phyloP scores from a whole-genome alignment of 2,797 vertebrate genomes.

The Poeciliopsis gracilis region DNA sequence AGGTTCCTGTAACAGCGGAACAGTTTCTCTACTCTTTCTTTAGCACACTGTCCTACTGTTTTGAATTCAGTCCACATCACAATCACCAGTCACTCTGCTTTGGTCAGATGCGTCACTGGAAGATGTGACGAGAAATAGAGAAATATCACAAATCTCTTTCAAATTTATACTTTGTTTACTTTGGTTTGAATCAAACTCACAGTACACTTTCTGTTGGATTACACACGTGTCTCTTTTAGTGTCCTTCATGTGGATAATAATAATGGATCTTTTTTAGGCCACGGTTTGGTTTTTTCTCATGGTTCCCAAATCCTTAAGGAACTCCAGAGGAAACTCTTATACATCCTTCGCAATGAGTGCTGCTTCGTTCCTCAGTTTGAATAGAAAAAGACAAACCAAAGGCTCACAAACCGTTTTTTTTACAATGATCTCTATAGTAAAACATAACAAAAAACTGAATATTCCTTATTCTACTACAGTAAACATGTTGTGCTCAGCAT shows the following conservation, averaged over 20 bases:
- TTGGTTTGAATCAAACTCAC: conserved; percentile 25
- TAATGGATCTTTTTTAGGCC: background rate
- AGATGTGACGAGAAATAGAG: conserved; percentile 34
- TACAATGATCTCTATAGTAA: background rate
- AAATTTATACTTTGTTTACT: conserved; percentile 30
- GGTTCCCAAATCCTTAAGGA: background rate
- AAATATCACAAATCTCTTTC: conserved; percentile 33
- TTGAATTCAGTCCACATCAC: conserved; percentile 6
- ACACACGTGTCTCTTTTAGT: background rate
- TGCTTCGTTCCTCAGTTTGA: background rate
- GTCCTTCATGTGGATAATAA: background rate
- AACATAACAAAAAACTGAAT: background rate
- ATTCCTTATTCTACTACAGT: background rate
- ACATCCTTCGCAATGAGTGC: background rate
- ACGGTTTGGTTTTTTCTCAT: background rate
- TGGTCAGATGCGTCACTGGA: conserved; percentile 13
- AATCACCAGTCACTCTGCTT: conserved; percentile 25
- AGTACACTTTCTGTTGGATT: conserved; percentile 15
- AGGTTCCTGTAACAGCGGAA: background rate
- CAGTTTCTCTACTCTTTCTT: background rate
- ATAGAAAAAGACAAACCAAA: background rate
- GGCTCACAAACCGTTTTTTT: background rate
- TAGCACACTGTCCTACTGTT: background rate
- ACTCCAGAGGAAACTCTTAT: background rate
- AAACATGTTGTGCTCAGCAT: background rate